Conservation (phyloP, 2,888 invertebrate genomes). For the Tachystola acroxantha region DNA sequence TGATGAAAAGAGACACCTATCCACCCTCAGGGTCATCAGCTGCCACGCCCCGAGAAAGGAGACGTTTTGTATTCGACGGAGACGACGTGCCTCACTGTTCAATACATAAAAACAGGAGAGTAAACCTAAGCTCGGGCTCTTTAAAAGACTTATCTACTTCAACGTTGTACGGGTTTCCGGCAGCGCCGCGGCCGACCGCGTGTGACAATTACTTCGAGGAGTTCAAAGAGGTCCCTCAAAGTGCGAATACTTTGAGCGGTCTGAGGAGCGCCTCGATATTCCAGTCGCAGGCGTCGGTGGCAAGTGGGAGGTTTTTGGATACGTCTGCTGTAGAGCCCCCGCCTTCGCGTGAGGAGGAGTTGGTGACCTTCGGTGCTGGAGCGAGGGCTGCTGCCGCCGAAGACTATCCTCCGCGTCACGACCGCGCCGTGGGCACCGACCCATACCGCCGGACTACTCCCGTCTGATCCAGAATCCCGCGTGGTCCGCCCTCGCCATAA, state of each 20-base stretch:
- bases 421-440: constrained; percentile 73
- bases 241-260: constrained; percentile 68
- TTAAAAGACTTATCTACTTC: constrained; percentile 77
- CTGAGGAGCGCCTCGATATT: constrained; percentile 70
- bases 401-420: constrained; percentile 46
- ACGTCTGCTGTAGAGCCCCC: constrained; percentile 82
- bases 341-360: constrained; percentile 81
- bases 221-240: constrained; percentile 73
- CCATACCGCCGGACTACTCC: constrained; percentile 79
- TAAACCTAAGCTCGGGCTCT: constrained; percentile 75
- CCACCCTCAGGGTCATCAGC: constrained; percentile 62
- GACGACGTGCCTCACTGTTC: constrained; percentile 76
- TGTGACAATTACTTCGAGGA: constrained; percentile 79
- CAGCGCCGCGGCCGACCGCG: constrained; percentile 80
- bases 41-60: constrained; percentile 71
- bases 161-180: constrained; percentile 81
- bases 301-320: constrained; percentile 83
- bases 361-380: constrained; percentile 84
- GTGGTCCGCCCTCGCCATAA: constrained; percentile 41
- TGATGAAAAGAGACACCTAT: constrained; percentile 69
- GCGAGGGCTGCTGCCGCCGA: constrained; percentile 51
- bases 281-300: constrained; percentile 77
- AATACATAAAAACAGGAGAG: constrained; percentile 75
- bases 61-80: constrained; percentile 82
- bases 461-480: constrained; percentile 61